phyloP scores from a whole-genome alignment of 2,888 invertebrate species.

The Cerceris rybyensis region DNA sequence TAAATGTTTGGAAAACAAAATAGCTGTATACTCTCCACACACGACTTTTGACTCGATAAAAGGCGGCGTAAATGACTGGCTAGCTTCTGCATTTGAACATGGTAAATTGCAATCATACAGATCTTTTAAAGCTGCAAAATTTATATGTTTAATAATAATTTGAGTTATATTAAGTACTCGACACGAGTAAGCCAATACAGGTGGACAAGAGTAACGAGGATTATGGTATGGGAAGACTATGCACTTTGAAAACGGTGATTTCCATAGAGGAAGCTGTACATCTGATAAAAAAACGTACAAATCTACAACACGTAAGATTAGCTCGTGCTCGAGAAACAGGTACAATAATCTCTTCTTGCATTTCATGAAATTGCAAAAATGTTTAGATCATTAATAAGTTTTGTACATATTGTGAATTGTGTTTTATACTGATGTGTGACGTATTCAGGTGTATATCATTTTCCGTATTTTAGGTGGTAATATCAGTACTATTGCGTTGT shows the following conservation, averaged over 20 bases:
- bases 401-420: too few relatives aligned
- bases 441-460: slow-evolving; percentile 1
- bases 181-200: slow-evolving; percentile 74
- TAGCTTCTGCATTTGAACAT: slow-evolving; percentile 87
- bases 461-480: slow-evolving; percentile 77
- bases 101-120: slow-evolving; percentile 26
- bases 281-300: slow-evolving; percentile 87
- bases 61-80: slow-evolving; percentile 96
- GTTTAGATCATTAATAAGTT: not conserved
- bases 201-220: slow-evolving; percentile 57
- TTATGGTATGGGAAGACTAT: slow-evolving; percentile 85
- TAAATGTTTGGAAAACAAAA: slow-evolving; percentile 90
- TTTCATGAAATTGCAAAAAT: not conserved
- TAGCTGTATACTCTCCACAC: slow-evolving; percentile 96
- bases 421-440: not conserved
- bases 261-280: slow-evolving; percentile 86
- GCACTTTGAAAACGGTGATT: slow-evolving; percentile 83
- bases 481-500: slow-evolving; percentile 89
- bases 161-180: slow-evolving; percentile 62
- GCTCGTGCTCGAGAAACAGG: slow-evolving; percentile 84
- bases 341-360: slow-evolving; percentile 56
- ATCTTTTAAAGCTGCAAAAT: not conserved
- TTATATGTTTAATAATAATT: slow-evolving; percentile 17
- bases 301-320: slow-evolving; percentile 88
- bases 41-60: slow-evolving; percentile 93